A percentile compares a stretch with the other conserved stretches of the same genome.
Conservation (phyloP, 2,888 invertebrate species). For the Lithophane ornitopus region DNA sequence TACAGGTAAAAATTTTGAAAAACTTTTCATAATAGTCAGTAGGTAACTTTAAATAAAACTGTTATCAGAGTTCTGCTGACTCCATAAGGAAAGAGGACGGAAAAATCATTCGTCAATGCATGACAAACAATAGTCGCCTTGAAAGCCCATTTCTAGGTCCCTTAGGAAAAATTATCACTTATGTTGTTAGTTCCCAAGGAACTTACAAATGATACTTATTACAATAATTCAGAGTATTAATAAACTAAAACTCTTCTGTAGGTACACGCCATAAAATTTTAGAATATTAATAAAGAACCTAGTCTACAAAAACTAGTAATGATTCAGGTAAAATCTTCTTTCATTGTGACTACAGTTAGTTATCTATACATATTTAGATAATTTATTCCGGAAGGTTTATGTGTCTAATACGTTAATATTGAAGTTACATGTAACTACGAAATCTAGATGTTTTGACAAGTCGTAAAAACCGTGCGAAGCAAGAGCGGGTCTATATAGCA, state of each 20-base stretch:
- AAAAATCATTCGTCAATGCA: slow-evolving; percentile 14
- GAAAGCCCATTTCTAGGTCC: slow-evolving; percentile 21
- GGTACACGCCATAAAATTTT: not conserved
- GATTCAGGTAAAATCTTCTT: not conserved
- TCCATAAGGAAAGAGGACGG: slow-evolving; percentile 26
- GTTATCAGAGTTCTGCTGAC: not conserved
- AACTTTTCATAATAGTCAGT: not conserved
- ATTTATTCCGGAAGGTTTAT: no score
- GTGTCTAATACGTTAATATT: no score
- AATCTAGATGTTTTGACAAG: no score
- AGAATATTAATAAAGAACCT: not conserved
- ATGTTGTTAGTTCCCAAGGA: not conserved
- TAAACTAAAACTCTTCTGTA: not conserved
- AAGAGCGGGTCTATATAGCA: not conserved
- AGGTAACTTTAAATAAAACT: not conserved
- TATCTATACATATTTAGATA: no score
- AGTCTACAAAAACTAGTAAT: not conserved
- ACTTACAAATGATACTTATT: not conserved
- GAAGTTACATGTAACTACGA: no score
- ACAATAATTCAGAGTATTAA: not conserved
- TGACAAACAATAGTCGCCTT: slow-evolving; percentile 15
- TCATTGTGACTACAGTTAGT: no score
- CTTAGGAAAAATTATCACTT: not conserved
- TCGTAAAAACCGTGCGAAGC: no score
- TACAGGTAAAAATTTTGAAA: not conserved